These are phyloP conservation scores for Limulus polyphemus DNA, from an alignment of 2,888 invertebrate genomes.

Conservation along the genomic window DNA sequence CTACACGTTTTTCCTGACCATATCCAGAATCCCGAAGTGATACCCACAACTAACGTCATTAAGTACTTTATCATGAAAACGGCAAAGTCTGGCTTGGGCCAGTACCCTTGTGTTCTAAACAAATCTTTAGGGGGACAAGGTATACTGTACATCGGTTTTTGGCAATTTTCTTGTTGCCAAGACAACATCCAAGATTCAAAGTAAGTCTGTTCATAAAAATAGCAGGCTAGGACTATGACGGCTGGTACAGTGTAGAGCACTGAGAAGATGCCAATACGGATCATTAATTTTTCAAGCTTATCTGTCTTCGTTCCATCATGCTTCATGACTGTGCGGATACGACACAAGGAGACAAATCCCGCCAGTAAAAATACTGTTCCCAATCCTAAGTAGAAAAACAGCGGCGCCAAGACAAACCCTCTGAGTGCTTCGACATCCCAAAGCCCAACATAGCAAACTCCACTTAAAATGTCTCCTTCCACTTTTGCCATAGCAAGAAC, in stretches of 20 bases:
- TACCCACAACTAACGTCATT: constrained; percentile 91
- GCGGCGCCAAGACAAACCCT: constrained; percentile 80
- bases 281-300: constrained; percentile 92
- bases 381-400: constrained; percentile 75
- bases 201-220: constrained; percentile 83
- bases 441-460: constrained; percentile 89
- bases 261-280: constrained; percentile 91
- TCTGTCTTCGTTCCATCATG: constrained; percentile 87
- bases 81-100: constrained; percentile 54
- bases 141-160: constrained; percentile 22
- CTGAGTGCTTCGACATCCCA: constrained; percentile 70
- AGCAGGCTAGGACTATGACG: constrained; percentile 77
- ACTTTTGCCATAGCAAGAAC: constrained; percentile 91
- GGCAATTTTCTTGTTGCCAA: constrained; percentile 53
- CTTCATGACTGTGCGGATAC: constrained; percentile 93
- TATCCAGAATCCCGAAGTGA: constrained; percentile 94
- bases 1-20: constrained; percentile 92
- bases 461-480: constrained; percentile 81
- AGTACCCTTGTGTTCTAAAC: constrained; percentile 9
- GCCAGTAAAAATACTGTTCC: constrained; percentile 85
- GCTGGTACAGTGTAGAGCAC: constrained; percentile 95
- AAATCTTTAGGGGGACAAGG: constrained; percentile 23
- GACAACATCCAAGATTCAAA: constrained; percentile 84
- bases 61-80: constrained; percentile 93
- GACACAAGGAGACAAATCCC: constrained; percentile 89